These are phyloP conservation scores for Leucopsar rothschildi DNA, from an alignment of 2,113 vertebrate genomes.

Conservation along the genomic window DNA sequence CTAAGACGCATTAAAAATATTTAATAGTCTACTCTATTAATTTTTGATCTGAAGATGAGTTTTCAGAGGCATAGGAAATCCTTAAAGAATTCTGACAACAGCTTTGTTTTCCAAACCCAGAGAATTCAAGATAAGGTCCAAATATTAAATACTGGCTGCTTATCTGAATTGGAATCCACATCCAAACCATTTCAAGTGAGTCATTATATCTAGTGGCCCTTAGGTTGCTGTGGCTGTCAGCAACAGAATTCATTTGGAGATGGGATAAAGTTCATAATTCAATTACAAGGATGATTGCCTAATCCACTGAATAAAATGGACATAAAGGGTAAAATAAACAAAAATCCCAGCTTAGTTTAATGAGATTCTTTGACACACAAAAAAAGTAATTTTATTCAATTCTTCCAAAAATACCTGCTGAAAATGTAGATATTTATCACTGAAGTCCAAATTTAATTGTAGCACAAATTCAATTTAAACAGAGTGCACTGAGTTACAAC, in stretches of 20 bases:
- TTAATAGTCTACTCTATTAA: not conserved
- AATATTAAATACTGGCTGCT: not conserved
- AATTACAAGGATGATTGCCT: conserved; percentile 37
- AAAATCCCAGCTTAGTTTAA: not conserved
- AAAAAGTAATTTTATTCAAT: not conserved
- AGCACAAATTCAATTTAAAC: conserved; percentile 3
- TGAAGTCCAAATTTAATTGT: not conserved
- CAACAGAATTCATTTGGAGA: not conserved
- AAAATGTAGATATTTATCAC: not conserved
- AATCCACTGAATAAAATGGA: not conserved
- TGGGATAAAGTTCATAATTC: not conserved
- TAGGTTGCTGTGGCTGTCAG: not conserved
- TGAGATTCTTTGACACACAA: not conserved
- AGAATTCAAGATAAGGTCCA: not conserved
- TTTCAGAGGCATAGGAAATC: not conserved
- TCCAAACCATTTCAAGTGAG: not conserved
- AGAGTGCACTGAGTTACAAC: not conserved
- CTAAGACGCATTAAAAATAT: not conserved
- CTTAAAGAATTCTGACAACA: not conserved
- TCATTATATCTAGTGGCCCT: not conserved
- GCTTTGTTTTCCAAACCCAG: not conserved
- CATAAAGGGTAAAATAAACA: conserved; percentile 23
- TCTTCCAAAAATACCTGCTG: not conserved
- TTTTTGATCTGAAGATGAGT: not conserved
- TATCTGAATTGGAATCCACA: conserved; percentile 50